phyloP scores from a whole-genome alignment of 1,140 invertebrate genomes.

The Gerris buenoi region DNA sequence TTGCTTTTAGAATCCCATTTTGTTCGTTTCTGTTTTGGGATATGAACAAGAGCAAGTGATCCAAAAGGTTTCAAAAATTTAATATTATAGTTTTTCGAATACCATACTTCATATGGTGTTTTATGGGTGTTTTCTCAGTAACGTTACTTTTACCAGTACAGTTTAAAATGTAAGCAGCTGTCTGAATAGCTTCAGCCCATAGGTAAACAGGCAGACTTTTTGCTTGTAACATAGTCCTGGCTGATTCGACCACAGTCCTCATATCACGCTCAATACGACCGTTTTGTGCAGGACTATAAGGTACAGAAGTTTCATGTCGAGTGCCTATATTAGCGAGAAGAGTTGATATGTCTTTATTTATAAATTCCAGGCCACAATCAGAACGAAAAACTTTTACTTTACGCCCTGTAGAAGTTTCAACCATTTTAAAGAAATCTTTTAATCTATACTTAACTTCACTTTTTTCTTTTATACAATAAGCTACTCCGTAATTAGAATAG shows the following conservation, averaged over 20 bases:
- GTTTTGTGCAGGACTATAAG: neutral
- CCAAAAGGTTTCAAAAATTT: constrained; percentile 25
- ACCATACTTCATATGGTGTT: constrained; percentile 21
- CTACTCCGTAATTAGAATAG: neutral
- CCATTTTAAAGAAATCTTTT: neutral
- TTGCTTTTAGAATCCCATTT: constrained; percentile 21
- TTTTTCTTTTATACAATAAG: neutral
- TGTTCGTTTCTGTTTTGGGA: constrained; percentile 15
- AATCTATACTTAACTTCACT: neutral
- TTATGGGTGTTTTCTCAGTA: constrained; percentile 16
- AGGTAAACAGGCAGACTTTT: neutral
- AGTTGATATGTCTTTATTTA: neutral
- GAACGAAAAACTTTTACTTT: neutral
- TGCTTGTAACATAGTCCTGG: neutral
- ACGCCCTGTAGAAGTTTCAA: neutral
- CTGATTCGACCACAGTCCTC: neutral
- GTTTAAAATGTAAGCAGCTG: neutral
- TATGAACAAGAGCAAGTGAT: constrained; percentile 16
- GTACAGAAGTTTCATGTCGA: neutral
- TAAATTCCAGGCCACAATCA: neutral
- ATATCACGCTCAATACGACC: neutral
- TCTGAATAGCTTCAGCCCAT: constrained; percentile 11
- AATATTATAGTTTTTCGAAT: constrained; percentile 13
- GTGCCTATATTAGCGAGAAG: neutral
- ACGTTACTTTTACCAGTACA: neutral